Percentiles rank a stretch among this genome's conserved stretches.
Evolutionary conservation across 1,140 invertebrate genomes (phyloP).

Genomic region (Uloborus diversus): DNA sequence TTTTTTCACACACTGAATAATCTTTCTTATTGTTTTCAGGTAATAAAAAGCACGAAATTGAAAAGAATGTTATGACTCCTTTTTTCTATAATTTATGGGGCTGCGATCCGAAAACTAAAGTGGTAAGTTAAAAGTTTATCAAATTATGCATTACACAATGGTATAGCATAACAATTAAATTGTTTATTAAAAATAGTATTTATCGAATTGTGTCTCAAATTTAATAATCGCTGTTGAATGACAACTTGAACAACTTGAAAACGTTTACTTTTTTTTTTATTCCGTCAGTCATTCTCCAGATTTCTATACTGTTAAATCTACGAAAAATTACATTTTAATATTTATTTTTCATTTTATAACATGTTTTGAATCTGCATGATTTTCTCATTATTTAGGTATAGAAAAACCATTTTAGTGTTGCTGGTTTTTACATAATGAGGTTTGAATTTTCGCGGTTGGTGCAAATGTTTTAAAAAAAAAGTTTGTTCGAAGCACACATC

Average conservation of each 20-base stretch:
- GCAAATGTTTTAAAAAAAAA: no score
- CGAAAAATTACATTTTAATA: no score
- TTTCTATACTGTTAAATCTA: no score
- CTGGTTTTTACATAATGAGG: no score
- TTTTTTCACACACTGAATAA: not conserved
- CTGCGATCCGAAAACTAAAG: slow-evolving; percentile 21
- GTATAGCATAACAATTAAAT: not conserved
- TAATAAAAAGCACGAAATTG: slow-evolving; percentile 26
- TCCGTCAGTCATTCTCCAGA: not conserved
- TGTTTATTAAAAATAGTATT: not conserved
- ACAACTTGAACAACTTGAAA: not conserved
- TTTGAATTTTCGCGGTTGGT: no score
- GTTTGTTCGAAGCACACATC: no score
- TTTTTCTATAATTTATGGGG: slow-evolving; percentile 43
- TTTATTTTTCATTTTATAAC: no score
- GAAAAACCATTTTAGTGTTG: no score
- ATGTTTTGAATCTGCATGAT: no score
- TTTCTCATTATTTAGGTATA: no score
- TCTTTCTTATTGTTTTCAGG: not conserved
- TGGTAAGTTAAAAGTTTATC: slow-evolving; percentile 1
- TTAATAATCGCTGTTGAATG: not conserved
- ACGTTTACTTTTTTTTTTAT: not conserved
- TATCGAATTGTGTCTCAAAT: not conserved
- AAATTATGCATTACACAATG: not conserved
- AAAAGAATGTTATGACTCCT: slow-evolving; percentile 46